Conservation (phyloP, 2,797 vertebrate genomes). For the Anisognathus igniventris region DNA sequence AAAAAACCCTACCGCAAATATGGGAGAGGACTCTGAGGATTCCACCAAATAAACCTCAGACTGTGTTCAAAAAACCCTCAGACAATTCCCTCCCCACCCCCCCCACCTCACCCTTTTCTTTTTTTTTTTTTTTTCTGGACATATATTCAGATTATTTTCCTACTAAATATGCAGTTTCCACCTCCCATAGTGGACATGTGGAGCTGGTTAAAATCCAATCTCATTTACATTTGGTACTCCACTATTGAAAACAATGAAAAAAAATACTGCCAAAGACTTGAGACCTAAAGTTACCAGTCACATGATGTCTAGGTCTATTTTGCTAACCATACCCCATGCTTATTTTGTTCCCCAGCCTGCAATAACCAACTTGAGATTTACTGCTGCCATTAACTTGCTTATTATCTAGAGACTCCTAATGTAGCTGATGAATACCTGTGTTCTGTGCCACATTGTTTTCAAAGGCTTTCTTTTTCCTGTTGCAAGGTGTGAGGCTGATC, state of each 20-base stretch:
- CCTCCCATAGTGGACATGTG: neutral
- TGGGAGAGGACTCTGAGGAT: neutral
- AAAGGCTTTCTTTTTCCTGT: neutral
- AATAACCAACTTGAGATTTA: neutral
- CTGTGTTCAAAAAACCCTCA: neutral
- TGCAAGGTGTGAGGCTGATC: neutral
- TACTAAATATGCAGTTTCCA: neutral
- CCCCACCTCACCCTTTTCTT: too few species aligned
- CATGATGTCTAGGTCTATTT: neutral
- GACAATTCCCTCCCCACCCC: neutral
- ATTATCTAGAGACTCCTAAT: neutral
- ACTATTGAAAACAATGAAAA: neutral
- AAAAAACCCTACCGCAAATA: neutral
- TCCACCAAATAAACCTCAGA: neutral
- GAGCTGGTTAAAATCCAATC: neutral
- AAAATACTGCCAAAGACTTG: neutral
- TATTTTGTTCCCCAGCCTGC: neutral
- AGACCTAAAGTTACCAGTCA: neutral
- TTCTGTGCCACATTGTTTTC: neutral
- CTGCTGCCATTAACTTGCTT: neutral
- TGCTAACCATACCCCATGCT: neutral
- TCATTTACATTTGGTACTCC: neutral
- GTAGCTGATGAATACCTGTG: neutral
- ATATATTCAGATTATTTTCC: neutral
- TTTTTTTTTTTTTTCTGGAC: neutral